A percentile compares a stretch with the other conserved stretches of the same genome.
Conservation (phyloP, 2,888 invertebrate species). For the Aquatica leii region DNA sequence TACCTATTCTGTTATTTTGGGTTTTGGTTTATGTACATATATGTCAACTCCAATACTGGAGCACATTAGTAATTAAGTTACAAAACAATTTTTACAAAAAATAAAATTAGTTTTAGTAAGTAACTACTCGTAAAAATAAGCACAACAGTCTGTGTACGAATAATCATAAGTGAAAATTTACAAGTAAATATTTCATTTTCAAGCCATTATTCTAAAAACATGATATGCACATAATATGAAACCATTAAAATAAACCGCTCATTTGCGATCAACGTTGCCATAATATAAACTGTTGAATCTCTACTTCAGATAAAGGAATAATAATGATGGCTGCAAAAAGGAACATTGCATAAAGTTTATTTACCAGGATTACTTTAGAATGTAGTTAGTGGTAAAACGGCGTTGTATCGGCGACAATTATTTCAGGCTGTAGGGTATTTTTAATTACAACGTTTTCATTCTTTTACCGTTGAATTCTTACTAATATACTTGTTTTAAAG, state of each 20-base stretch:
- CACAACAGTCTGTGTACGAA: too few relatives aligned
- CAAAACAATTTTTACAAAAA: too few relatives aligned
- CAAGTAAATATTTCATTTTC: not conserved
- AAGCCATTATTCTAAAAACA: slow-evolving; percentile 3
- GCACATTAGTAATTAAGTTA: too few relatives aligned
- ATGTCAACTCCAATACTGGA: too few relatives aligned
- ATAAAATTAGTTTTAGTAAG: too few relatives aligned
- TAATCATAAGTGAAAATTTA: too few relatives aligned
- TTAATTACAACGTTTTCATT: slow-evolving; percentile 47
- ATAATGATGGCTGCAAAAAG: slow-evolving; percentile 22
- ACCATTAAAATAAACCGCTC: slow-evolving; percentile 18
- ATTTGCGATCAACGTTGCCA: slow-evolving; percentile 7
- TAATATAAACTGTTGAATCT: not conserved
- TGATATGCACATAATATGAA: not conserved
- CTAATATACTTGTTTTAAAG: not conserved
- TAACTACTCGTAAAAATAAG: too few relatives aligned
- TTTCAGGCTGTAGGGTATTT: slow-evolving; percentile 43
- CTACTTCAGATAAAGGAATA: slow-evolving; percentile 19
- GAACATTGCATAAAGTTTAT: slow-evolving; percentile 28
- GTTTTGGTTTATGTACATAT: too few relatives aligned
- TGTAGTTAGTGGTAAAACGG: slow-evolving; percentile 28
- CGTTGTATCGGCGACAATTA: slow-evolving; percentile 45
- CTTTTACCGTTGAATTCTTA: slow-evolving; percentile 38
- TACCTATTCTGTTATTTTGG: too few relatives aligned
- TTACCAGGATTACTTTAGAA: slow-evolving; percentile 28